Percentiles rank a stretch among this genome's conserved stretches.
Evolutionary conservation across 1,140 invertebrate species (phyloP).

Genomic region (Drosophila micromelanica): DNA sequence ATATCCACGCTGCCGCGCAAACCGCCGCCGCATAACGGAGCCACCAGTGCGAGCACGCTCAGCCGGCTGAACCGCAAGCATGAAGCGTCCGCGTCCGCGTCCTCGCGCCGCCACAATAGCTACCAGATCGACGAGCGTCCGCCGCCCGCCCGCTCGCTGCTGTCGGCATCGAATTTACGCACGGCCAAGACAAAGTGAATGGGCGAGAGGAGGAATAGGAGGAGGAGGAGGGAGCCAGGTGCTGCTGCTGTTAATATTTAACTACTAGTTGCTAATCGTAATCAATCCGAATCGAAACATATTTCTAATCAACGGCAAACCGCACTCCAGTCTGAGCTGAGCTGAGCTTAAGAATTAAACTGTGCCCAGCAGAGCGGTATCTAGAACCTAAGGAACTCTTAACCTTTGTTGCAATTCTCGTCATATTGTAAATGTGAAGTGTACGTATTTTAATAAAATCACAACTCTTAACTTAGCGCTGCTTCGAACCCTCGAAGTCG

Average conservation of each 20-base stretch:
- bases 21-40: constrained; percentile 65
- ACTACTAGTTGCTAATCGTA: constrained; percentile 67
- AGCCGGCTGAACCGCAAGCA: constrained; percentile 62
- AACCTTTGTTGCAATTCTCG: constrained; percentile 81
- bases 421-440: constrained; percentile 81
- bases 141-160: constrained; percentile 64
- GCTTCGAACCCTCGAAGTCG: background rate
- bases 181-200: constrained; percentile 64
- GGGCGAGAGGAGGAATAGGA: background rate
- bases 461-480: constrained; percentile 64
- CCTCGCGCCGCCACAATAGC: constrained; percentile 47
- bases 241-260: constrained; percentile 53
- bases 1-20: constrained; percentile 76
- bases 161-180: constrained; percentile 79
- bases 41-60: constrained; percentile 69
- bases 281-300: constrained; percentile 65
- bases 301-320: constrained; percentile 65
- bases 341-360: background rate
- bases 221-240: background rate
- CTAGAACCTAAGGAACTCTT: constrained; percentile 56
- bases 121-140: constrained; percentile 73
- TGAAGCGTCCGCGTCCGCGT: constrained; percentile 31
- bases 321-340: constrained; percentile 6
- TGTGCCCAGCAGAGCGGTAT: constrained; percentile 19
- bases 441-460: constrained; percentile 76